These are phyloP conservation scores for Apamea monoglypha DNA, from an alignment of 2,888 invertebrate genomes.

Conservation along the genomic window DNA sequence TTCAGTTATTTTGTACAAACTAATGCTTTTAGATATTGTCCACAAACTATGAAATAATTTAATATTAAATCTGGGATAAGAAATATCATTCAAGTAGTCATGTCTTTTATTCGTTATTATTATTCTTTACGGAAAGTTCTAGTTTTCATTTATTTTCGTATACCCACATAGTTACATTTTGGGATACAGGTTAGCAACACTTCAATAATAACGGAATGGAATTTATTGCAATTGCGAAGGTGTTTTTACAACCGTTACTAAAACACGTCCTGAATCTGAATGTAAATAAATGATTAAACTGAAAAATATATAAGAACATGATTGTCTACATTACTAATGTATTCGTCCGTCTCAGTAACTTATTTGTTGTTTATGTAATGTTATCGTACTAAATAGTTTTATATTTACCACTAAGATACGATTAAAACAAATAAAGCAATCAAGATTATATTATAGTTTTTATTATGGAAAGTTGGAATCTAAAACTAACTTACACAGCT, in stretches of 20 bases:
- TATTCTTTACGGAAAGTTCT: not conserved
- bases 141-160: not conserved
- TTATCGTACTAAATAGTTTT: conserved; percentile 49
- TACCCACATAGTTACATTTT: not conserved
- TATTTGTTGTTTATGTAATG: conserved; percentile 44
- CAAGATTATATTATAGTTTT: conserved; percentile 12
- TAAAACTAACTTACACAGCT: not conserved
- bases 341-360: conserved; percentile 11
- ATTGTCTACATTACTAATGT: conserved; percentile 7
- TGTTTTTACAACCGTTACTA: not conserved
- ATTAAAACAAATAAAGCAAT: conserved; percentile 36
- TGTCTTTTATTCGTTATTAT: not conserved
- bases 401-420: conserved; percentile 46
- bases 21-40: conserved; percentile 41
- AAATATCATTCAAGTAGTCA: not conserved
- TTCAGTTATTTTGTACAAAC: conserved; percentile 56
- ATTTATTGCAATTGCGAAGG: not conserved
- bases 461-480: conserved; percentile 12
- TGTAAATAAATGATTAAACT: not conserved
- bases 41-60: conserved; percentile 28
- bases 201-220: not conserved
- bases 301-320: not conserved
- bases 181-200: not conserved
- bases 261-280: not conserved
- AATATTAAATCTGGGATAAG: conserved; percentile 12